Evolutionary conservation across 2,797 vertebrate species (phyloP).

Genomic region (Syngnathus acus): DNA sequence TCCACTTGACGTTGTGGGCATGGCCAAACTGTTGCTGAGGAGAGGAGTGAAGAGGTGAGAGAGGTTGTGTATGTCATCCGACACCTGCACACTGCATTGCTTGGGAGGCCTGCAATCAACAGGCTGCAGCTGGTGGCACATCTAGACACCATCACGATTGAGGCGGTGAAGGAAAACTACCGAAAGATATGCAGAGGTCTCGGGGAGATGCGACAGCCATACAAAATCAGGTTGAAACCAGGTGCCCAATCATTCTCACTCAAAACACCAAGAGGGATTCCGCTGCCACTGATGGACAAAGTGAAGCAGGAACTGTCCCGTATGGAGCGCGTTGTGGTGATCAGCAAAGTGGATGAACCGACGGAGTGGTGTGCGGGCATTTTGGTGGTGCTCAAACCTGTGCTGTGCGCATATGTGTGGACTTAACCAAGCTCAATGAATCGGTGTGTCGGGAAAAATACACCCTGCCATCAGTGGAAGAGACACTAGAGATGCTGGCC

Average conservation of each 20-base stretch:
- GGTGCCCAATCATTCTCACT: conserved; percentile 1
- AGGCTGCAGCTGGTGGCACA: background rate
- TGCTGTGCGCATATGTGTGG: no score
- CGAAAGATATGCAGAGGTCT: background rate
- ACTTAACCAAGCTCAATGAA: no score
- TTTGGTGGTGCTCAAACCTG: no score
- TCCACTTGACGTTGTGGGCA: background rate
- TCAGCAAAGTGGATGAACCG: no score
- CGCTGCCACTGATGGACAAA: background rate
- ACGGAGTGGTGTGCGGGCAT: no score
- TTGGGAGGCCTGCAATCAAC: background rate
- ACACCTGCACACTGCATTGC: background rate
- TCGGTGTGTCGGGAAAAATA: background rate
- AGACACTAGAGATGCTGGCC: background rate
- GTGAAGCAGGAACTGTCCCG: background rate
- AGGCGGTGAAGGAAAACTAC: background rate
- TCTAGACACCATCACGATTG: background rate
- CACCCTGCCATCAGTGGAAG: background rate
- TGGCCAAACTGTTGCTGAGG: background rate
- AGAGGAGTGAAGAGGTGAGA: background rate
- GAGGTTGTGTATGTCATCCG: background rate
- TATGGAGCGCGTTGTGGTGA: background rate
- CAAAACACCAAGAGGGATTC: conserved; percentile 2
- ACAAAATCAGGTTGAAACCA: background rate
- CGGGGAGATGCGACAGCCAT: background rate